Percentiles rank a stretch among this genome's conserved stretches.
These are phyloP conservation scores for Micrastur ruficollis DNA, from an alignment of 2,797 vertebrate genomes.

Conservation along the genomic window DNA sequence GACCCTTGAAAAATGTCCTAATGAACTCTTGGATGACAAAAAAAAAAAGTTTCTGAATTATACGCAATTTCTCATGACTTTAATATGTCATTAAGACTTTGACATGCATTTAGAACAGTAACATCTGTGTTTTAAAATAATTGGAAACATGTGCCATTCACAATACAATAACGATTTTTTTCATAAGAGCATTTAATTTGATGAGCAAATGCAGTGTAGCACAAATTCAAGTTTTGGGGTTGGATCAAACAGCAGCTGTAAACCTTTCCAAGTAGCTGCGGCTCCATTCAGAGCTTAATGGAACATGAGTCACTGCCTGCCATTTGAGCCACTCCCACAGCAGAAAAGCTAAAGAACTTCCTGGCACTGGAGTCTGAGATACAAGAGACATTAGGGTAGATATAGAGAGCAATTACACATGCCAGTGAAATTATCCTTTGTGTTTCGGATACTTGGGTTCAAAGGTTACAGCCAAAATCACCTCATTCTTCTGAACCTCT, in stretches of 20 bases:
- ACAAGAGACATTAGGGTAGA: not conserved
- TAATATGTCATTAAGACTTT: not conserved
- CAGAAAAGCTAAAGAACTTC: not conserved
- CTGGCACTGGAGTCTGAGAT: not conserved
- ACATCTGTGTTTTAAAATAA: conserved; percentile 14
- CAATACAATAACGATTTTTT: not conserved
- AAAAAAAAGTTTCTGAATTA: not conserved
- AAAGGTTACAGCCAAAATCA: not conserved
- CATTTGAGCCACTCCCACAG: not conserved
- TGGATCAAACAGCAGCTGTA: conserved; percentile 38
- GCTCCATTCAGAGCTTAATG: conserved; percentile 2
- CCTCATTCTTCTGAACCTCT: not conserved
- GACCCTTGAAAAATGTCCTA: not conserved
- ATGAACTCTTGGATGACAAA: not conserved
- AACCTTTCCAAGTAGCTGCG: conserved; percentile 2
- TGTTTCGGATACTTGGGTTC: not conserved
- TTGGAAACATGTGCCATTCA: not conserved
- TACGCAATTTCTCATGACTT: not conserved
- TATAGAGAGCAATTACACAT: not conserved
- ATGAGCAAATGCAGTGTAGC: not conserved
- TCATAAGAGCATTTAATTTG: not conserved
- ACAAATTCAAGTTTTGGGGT: not conserved
- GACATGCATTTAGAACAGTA: not conserved
- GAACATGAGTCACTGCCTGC: conserved; percentile 23
- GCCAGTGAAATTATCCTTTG: not conserved